phyloP scores from a whole-genome alignment of 2,113 vertebrate genomes.

The Amazona guildingii region DNA sequence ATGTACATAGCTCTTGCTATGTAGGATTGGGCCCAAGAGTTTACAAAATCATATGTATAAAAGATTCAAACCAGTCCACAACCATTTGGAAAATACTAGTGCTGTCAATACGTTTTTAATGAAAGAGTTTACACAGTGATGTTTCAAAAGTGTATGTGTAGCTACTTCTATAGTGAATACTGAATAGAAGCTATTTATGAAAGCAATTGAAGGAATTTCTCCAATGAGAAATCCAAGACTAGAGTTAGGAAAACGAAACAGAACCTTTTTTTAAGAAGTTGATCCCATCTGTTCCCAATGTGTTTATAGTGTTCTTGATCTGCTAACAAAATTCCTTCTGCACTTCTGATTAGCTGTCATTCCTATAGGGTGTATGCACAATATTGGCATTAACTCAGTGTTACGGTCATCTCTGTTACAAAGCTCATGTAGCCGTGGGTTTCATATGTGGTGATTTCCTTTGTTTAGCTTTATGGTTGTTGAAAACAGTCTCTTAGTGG shows the following conservation, averaged over 20 bases:
- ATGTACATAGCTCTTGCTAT: not conserved
- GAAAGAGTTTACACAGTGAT: not conserved
- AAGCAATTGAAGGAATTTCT: not conserved
- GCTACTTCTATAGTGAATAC: not conserved
- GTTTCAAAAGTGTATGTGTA: not conserved
- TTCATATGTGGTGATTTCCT: not conserved
- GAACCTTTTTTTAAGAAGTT: not conserved
- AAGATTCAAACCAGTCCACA: not conserved
- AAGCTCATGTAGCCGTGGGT: not conserved
- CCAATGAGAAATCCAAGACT: not conserved
- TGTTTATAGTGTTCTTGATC: not conserved
- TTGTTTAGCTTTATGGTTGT: not conserved
- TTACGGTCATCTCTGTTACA: not conserved
- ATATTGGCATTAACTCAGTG: fast-evolving
- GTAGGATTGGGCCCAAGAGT: not conserved
- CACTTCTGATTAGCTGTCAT: not conserved
- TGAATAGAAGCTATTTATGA: not conserved
- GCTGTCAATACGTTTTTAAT: not conserved
- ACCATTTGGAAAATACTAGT: not conserved
- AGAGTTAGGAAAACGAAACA: not conserved
- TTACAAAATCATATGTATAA: not conserved
- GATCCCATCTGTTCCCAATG: not conserved
- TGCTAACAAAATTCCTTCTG: not conserved
- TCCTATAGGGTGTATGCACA: not conserved
- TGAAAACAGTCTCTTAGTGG: not conserved